Conservation (phyloP, 1,140 invertebrate genomes). For the Halictus rubicundus region DNA sequence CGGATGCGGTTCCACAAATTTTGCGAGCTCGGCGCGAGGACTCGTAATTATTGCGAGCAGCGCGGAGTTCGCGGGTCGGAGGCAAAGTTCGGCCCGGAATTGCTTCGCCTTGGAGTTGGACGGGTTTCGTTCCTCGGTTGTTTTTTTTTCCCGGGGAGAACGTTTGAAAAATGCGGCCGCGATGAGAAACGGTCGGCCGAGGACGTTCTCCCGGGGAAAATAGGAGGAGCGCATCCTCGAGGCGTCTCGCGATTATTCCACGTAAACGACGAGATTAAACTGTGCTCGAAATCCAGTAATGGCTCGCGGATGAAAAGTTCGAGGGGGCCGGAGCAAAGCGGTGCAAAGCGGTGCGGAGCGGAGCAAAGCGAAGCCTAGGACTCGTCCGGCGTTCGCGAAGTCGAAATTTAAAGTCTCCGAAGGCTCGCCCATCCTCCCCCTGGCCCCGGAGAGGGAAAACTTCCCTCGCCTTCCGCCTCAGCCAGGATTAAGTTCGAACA, state of each 20-base stretch:
- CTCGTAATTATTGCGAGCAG: neutral
- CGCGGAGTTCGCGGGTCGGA: neutral
- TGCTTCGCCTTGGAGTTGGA: neutral
- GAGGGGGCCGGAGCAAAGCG: neutral
- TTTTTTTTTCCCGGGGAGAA: neutral
- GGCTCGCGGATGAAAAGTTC: conserved; percentile 48
- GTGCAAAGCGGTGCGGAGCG: neutral
- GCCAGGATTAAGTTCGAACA: conserved; percentile 61
- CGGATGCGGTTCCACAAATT: neutral
- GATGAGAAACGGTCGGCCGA: neutral
- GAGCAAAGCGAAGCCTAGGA: neutral
- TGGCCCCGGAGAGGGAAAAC: neutral
- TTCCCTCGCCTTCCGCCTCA: conserved; percentile 5
- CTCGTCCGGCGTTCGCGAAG: conserved; percentile 30
- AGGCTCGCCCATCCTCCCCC: conserved; percentile 5
- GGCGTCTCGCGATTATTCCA: conserved; percentile 54
- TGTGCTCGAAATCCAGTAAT: conserved; percentile 37
- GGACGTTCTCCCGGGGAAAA: neutral
- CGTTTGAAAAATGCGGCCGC: neutral
- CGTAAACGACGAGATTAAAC: conserved; percentile 55
- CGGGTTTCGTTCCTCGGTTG: neutral
- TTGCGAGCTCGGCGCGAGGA: neutral
- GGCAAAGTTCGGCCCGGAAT: neutral
- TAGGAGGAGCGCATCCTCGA: conserved; percentile 31
- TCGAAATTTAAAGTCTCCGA: conserved; percentile 63